Percentiles rank a stretch among this genome's conserved stretches.
Evolutionary conservation across 1,140 invertebrate genomes (phyloP).

Genomic region (Ylistrum balloti): DNA sequence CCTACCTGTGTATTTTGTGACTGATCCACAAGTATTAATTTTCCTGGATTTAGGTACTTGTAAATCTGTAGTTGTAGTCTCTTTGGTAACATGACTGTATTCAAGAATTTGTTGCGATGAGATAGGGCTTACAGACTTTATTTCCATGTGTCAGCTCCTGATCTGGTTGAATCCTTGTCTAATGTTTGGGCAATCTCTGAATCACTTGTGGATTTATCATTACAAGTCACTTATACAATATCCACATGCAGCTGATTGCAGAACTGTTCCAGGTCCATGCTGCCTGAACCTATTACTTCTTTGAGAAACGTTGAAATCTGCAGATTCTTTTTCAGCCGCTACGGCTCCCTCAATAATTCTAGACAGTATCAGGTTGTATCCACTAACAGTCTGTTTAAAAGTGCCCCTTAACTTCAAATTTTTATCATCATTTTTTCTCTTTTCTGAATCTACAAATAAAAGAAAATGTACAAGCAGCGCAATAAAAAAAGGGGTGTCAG

Average conservation of each 20-base stretch:
- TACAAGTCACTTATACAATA: not conserved
- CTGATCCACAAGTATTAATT: not conserved
- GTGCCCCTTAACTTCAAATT: not conserved
- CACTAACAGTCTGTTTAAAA: conserved; percentile 18
- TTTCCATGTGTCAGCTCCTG: not conserved
- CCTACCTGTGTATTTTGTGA: not conserved
- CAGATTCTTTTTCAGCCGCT: not conserved
- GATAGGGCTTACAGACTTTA: not conserved
- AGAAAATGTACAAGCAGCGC: no score
- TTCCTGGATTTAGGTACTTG: not conserved
- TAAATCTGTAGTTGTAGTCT: not conserved
- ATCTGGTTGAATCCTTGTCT: not conserved
- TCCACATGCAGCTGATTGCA: no score
- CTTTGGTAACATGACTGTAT: not conserved
- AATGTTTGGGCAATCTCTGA: no score
- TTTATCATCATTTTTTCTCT: not conserved
- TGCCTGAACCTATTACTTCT: not conserved
- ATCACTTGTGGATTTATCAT: not conserved
- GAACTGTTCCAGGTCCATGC: not conserved
- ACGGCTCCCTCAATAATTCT: not conserved
- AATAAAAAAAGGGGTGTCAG: no score
- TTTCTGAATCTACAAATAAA: not conserved
- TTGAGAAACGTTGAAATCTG: not conserved
- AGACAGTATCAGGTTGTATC: not conserved
- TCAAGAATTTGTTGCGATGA: not conserved